phyloP scores from a whole-genome alignment of 2,113 vertebrate species.

The Turdus rufiventris region DNA sequence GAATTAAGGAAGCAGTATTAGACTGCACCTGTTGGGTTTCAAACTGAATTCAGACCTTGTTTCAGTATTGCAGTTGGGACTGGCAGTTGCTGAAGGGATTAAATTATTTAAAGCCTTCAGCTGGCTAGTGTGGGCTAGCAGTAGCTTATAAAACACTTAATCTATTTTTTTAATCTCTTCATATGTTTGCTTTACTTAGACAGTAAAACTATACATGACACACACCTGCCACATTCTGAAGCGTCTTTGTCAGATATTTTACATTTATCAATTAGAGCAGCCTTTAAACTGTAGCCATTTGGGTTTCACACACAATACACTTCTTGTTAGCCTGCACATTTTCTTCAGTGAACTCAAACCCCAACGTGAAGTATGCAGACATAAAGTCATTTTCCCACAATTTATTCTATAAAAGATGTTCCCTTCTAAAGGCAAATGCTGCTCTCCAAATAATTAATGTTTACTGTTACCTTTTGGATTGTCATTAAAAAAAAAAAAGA shows the following conservation, averaged over 20 bases:
- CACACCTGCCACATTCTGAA: slow-evolving; percentile 71
- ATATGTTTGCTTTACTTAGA: slow-evolving; percentile 77
- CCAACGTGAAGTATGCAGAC: neutral
- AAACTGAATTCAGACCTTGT: slow-evolving; percentile 77
- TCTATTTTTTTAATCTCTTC: slow-evolving; percentile 83
- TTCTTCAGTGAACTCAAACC: neutral
- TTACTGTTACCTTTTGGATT: neutral
- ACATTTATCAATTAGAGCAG: slow-evolving; percentile 50
- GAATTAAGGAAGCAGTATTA: slow-evolving; percentile 59
- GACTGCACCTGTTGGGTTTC: slow-evolving; percentile 78
- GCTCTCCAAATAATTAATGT: neutral
- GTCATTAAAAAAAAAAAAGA: neutral
- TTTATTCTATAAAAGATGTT: neutral
- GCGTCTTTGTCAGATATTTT: slow-evolving; percentile 52
- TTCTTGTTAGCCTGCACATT: neutral
- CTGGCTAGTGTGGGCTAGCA: slow-evolving; percentile 79
- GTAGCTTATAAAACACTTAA: slow-evolving; percentile 80
- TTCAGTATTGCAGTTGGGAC: slow-evolving; percentile 75
- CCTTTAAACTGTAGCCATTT: slow-evolving; percentile 15
- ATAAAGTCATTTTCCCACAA: neutral
- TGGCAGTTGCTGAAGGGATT: slow-evolving; percentile 86
- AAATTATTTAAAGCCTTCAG: slow-evolving; percentile 85
- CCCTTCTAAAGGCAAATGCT: neutral
- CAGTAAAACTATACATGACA: slow-evolving; percentile 63
- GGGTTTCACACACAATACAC: neutral